Evolutionary conservation across 2,797 vertebrate species (phyloP).

Genomic region (Halcyon smyrnensis): DNA sequence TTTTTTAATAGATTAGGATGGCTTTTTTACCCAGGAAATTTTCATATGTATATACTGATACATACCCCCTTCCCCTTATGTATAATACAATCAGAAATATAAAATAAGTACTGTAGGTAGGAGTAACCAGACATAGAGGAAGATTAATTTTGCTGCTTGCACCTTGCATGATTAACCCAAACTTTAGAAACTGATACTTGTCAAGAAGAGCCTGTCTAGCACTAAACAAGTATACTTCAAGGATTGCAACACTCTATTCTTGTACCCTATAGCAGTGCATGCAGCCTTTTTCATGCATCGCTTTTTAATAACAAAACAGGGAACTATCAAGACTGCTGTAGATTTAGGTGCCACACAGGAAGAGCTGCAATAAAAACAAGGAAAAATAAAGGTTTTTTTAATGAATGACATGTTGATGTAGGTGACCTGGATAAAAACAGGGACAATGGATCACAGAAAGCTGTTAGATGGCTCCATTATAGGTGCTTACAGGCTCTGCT

Average conservation of each 20-base stretch:
- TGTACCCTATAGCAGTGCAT: neutral
- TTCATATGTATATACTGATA: neutral
- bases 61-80: neutral
- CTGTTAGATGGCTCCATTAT: neutral
- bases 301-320: neutral
- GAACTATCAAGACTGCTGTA: neutral
- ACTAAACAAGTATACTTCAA: neutral
- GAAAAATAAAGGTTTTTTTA: neutral
- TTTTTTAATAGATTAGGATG: neutral
- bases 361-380: neutral
- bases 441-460: neutral
- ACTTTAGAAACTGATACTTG: neutral
- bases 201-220: neutral
- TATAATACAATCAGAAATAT: neutral
- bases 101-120: constrained; percentile 35
- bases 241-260: neutral
- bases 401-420: neutral
- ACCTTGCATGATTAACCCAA: constrained; percentile 44
- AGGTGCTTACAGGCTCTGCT: neutral
- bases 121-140: constrained; percentile 4
- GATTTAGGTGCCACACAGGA: neutral
- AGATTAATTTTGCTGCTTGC: constrained; percentile 56
- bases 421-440: neutral
- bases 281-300: neutral
- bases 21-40: neutral